A percentile compares a stretch with the other conserved stretches of the same genome.
These are phyloP conservation scores for Drosophila equinoxialis DNA, from an alignment of 1,140 invertebrate genomes.

Conservation along the genomic window DNA sequence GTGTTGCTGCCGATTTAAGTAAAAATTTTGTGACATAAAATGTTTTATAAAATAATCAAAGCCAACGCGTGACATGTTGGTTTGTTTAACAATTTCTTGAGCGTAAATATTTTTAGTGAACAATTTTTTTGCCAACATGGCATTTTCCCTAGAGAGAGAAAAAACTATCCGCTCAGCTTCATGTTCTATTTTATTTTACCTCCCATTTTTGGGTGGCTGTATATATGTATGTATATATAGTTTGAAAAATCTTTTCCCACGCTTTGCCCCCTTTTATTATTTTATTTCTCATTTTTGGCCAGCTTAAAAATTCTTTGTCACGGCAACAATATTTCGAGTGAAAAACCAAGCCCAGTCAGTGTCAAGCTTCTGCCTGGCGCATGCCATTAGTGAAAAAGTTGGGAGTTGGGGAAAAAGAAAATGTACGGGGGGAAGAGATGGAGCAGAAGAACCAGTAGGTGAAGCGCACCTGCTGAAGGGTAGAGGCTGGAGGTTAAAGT, in stretches of 20 bases:
- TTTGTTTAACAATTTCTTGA: slow-evolving; percentile 2
- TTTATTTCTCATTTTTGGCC: slow-evolving; percentile 31
- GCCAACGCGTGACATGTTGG: background rate
- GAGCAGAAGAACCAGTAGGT: background rate
- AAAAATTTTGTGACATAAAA: too few relatives aligned
- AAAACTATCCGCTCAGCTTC: slow-evolving; percentile 11
- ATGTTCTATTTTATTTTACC: slow-evolving; percentile 7
- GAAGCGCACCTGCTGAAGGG: slow-evolving; percentile 39
- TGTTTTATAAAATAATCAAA: background rate
- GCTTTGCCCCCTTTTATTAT: slow-evolving; percentile 19
- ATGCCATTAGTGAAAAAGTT: slow-evolving; percentile 38
- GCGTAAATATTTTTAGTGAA: slow-evolving; percentile 3
- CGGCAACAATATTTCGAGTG: slow-evolving; percentile 58
- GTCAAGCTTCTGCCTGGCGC: slow-evolving; percentile 28
- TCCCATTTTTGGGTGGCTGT: background rate
- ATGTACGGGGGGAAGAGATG: background rate
- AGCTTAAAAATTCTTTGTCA: slow-evolving; percentile 69
- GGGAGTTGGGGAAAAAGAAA: background rate
- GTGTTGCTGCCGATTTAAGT: too few relatives aligned
- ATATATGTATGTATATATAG: slow-evolving; percentile 27
- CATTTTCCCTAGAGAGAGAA: slow-evolving; percentile 27
- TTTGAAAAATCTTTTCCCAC: slow-evolving; percentile 60
- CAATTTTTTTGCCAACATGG: slow-evolving; percentile 18
- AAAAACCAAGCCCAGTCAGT: slow-evolving; percentile 24
- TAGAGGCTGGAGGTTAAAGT: slow-evolving; percentile 5